phyloP scores from a whole-genome alignment of 2,888 invertebrate species.

The Seira musarum region DNA sequence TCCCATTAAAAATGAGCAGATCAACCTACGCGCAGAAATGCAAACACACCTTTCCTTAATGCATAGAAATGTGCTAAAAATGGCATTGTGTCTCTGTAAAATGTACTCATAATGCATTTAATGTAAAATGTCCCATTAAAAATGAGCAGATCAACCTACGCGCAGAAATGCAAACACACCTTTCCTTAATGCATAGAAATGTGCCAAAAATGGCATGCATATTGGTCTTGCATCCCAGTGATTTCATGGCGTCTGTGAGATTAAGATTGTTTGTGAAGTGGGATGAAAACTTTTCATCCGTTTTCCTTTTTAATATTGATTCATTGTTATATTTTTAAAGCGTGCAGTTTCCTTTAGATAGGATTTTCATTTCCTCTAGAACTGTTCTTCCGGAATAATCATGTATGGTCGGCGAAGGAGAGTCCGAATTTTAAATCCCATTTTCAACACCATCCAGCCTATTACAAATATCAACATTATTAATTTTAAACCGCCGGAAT shows the following conservation, averaged over 20 bases:
- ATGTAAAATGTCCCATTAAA: neutral
- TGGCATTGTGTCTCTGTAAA: too few species aligned
- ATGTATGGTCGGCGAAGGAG: constrained; percentile 36
- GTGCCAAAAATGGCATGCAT: neutral
- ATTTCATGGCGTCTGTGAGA: constrained; percentile 2
- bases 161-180: neutral
- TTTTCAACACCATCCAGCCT: constrained; percentile 25
- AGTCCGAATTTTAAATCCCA: constrained; percentile 53
- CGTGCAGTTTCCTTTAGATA: too few species aligned
- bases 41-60: neutral
- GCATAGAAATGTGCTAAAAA: neutral
- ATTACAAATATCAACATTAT: constrained; percentile 26
- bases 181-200: neutral
- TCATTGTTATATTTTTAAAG: too few species aligned
- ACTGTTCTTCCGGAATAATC: neutral
- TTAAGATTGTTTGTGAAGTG: neutral
- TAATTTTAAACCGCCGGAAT: constrained; percentile 52
- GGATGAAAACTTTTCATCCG: too few species aligned
- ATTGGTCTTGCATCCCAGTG: neutral
- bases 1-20: neutral
- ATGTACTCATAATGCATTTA: too few species aligned
- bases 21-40: neutral
- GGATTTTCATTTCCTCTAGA: neutral
- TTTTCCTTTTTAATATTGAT: too few species aligned
- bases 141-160: neutral